Conservation (phyloP, 2,888 invertebrate genomes). For the Melolontha melolontha region DNA sequence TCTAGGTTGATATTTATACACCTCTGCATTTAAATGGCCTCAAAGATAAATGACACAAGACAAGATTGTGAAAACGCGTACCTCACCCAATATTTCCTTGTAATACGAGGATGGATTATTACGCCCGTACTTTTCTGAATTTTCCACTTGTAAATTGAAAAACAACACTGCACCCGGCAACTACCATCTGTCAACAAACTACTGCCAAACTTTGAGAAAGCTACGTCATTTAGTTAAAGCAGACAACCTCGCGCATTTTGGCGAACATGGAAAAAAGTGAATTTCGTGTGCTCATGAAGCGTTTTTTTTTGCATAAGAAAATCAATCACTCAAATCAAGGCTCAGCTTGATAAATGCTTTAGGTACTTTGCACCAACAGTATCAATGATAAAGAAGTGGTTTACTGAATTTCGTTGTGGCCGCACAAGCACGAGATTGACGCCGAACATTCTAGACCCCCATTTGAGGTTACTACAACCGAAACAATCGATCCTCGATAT, state of each 20-base stretch:
- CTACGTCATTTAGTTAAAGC: too few relatives aligned
- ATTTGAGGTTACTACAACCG: background rate
- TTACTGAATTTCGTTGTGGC: background rate
- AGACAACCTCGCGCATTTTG: background rate
- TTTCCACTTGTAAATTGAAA: too few relatives aligned
- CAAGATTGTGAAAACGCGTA: too few relatives aligned
- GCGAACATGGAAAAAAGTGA: background rate
- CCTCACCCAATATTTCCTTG: too few relatives aligned
- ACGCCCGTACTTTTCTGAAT: too few relatives aligned
- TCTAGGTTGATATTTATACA: too few relatives aligned
- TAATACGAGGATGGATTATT: too few relatives aligned
- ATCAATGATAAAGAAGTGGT: background rate
- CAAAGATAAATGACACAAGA: too few relatives aligned
- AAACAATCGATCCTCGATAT: background rate
- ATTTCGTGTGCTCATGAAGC: background rate
- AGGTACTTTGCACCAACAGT: background rate
- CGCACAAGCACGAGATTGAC: constrained; percentile 1
- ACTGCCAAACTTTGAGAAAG: too few relatives aligned
- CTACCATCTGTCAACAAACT: too few relatives aligned
- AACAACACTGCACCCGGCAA: too few relatives aligned
- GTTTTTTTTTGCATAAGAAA: background rate
- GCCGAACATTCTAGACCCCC: background rate
- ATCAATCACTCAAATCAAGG: background rate
- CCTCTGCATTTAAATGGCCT: too few relatives aligned
- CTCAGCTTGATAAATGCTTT: background rate